These are phyloP conservation scores for Vespertilio murinus DNA, from an alignment of 2,797 vertebrate species.

Conservation along the genomic window DNA sequence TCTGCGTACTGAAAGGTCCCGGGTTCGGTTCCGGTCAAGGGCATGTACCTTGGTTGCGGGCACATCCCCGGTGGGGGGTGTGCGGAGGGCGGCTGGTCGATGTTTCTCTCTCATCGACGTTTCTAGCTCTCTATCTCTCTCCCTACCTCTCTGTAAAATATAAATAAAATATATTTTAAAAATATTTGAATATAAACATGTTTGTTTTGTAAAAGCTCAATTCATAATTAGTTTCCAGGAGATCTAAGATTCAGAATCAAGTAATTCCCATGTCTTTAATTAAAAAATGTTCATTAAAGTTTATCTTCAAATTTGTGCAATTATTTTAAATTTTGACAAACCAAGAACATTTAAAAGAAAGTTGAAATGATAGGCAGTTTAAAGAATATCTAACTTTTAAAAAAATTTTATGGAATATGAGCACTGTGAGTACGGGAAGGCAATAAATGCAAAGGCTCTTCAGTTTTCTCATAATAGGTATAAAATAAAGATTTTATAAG, in stretches of 20 bases:
- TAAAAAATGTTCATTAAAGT: not conserved
- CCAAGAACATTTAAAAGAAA: not conserved
- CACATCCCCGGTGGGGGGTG: too few relatives aligned
- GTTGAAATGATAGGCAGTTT: not conserved
- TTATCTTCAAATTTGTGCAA: not conserved
- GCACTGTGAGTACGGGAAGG: not conserved
- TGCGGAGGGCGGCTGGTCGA: too few relatives aligned
- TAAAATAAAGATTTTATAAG: conserved; percentile 33
- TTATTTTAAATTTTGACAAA: not conserved
- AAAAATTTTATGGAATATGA: not conserved
- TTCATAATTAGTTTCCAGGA: not conserved
- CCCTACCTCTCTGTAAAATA: too few relatives aligned
- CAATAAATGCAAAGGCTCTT: not conserved
- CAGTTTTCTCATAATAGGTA: not conserved
- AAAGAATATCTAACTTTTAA: not conserved
- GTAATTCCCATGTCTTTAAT: not conserved
- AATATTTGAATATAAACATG: not conserved
- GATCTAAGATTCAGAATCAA: conserved; percentile 4
- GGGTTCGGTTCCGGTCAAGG: too few relatives aligned
- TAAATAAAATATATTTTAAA: not conserved
- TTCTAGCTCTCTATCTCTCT: too few relatives aligned
- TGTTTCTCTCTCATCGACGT: too few relatives aligned
- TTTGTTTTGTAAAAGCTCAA: not conserved
- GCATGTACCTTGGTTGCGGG: too few relatives aligned
- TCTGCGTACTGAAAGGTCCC: too few relatives aligned